Base-by-base conservation (phyloP, 2,888 invertebrate genomes). In the Dicyrtoma fusca region DNA sequence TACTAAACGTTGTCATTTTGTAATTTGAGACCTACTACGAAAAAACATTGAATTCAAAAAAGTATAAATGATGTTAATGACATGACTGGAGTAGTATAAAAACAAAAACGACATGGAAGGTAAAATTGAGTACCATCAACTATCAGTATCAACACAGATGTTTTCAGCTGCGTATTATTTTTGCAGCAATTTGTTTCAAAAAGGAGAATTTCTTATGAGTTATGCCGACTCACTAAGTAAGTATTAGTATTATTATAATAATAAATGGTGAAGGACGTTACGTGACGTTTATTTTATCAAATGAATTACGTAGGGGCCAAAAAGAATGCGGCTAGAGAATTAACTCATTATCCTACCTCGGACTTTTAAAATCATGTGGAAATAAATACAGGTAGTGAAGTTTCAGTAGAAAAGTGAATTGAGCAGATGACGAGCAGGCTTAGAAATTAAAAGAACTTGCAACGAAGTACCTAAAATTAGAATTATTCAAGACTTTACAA, bases 381-480 rank as follows among this genome's bases (percentile, higher is more conserved):
- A 23, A 57, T 2, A 25, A 26, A 1, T 1, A 23, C 57, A 14
- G 8, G 2, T 1, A 25, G 25, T 5, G 17, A 55, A 19, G 2
- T 14, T 21, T 13, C 23, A n/a, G 6, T 2, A 25, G 26, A 23
- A 49, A 49, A 49, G 4, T 49, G 17, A n/a, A 49, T 6, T n/a
- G 4, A n/a, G 49, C 5, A 25, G 4, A 19, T 55, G n/a, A 21
- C 53, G 10, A n/a, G 25, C 25, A 25, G 17, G 45, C 21, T 26
- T 19, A 11, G 11, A 51, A 47, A 64, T 2, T 47, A 23, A 51
- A 17, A n/a, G 21, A n/a, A 44, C 26, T 53, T 66, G 66, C 66
- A 66, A 66, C 66, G 66, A 66, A 66, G 66, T 66, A 66, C 66
- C 66, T 66, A 66, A 66, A 3, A 44, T 34, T 34, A 34, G 34